phyloP scores from a whole-genome alignment of 2,797 vertebrate species.

The Macrochelys suwanniensis region DNA sequence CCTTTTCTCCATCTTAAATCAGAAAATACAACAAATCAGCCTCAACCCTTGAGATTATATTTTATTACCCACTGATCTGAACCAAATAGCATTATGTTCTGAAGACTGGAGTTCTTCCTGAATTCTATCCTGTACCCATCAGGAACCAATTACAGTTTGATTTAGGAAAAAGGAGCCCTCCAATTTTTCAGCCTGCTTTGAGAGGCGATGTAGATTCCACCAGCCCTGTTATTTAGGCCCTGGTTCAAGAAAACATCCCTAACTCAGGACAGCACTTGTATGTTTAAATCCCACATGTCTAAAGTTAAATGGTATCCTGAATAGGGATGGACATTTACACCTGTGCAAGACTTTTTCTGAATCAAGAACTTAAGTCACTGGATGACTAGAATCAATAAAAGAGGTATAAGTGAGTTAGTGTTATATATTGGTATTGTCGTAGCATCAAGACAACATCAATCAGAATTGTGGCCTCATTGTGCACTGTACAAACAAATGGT shows the following conservation, averaged over 20 bases:
- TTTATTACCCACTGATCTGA: not conserved
- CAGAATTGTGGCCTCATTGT: not conserved
- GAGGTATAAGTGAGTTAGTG: not conserved
- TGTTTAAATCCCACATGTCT: not conserved
- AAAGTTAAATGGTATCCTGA: not conserved
- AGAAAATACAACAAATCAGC: not conserved
- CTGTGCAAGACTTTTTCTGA: not conserved
- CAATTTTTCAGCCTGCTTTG: not conserved
- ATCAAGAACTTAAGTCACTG: not conserved
- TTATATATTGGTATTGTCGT: not conserved
- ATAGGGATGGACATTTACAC: not conserved
- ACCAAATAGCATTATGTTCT: not conserved
- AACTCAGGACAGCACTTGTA: not conserved
- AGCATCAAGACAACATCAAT: not conserved
- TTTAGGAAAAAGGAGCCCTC: not conserved
- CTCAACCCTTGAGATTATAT: not conserved
- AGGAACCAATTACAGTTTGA: not conserved
- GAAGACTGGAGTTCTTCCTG: not conserved
- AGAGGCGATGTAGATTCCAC: not conserved
- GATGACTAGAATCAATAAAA: not conserved
- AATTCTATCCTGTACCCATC: not conserved
- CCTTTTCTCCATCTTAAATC: not conserved
- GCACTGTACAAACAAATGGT: fast-evolving
- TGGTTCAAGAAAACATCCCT: not conserved
- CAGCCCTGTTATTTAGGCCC: not conserved